These are phyloP conservation scores for Abscondita cerata DNA, from an alignment of 2,888 invertebrate genomes.

Conservation along the genomic window DNA sequence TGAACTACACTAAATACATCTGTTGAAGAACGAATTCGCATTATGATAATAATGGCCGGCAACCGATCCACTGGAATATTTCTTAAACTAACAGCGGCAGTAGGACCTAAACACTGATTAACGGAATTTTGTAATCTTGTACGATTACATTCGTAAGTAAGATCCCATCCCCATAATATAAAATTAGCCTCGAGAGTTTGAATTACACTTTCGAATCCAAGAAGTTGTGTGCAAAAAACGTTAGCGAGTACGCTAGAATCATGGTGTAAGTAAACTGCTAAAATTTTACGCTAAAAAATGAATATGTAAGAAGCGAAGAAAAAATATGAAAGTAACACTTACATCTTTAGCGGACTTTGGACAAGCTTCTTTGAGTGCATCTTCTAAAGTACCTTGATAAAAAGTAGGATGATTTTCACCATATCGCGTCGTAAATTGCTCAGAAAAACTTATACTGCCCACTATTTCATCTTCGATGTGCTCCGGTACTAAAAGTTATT, in stretches of 20 bases:
- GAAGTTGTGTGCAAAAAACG: slow-evolving; percentile 94
- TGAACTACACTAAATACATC: slow-evolving; percentile 91
- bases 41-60: slow-evolving; percentile 89
- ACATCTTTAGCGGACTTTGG: slow-evolving; percentile 90
- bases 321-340: too few relatives aligned
- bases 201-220: slow-evolving; percentile 91
- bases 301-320: too few relatives aligned
- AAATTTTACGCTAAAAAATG: slow-evolving; percentile 78
- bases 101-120: slow-evolving; percentile 77
- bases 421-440: slow-evolving; percentile 85
- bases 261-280: slow-evolving; percentile 96
- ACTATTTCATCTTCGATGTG: slow-evolving; percentile 84
- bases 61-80: slow-evolving; percentile 86
- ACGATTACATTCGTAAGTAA: slow-evolving; percentile 87
- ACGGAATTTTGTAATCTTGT: slow-evolving; percentile 79
- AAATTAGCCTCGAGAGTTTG: slow-evolving; percentile 90
- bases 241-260: slow-evolving; percentile 94
- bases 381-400: slow-evolving; percentile 89
- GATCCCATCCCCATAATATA: slow-evolving; percentile 96
- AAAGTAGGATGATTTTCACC: slow-evolving; percentile 89
- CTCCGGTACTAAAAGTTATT: slow-evolving; percentile 76
- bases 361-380: slow-evolving; percentile 90
- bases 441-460: slow-evolving; percentile 86
- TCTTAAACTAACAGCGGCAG: slow-evolving; percentile 84
- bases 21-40: slow-evolving; percentile 85